Evolutionary conservation across 1,140 invertebrate species (phyloP).

Genomic region (Plectus sambesii): DNA sequence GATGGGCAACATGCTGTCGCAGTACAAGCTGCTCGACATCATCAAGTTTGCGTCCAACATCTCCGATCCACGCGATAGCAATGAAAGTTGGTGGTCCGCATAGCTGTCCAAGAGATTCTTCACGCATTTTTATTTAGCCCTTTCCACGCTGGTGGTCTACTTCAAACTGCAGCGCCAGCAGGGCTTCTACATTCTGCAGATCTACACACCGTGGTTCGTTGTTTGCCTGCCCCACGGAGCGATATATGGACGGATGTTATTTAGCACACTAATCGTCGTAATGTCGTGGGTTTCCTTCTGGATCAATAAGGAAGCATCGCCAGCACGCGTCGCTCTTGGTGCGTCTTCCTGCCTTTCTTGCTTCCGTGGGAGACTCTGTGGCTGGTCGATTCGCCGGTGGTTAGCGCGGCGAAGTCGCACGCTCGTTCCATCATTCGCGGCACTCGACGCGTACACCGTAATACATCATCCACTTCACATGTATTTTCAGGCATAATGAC

Average conservation of each 20-base stretch:
- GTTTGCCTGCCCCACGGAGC: too few species aligned
- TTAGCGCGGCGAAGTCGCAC: too few species aligned
- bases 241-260: too few species aligned
- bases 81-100: constrained; percentile 13
- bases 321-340: constrained; percentile 32
- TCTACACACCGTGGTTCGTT: constrained; percentile 77
- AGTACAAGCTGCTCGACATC: constrained; percentile 76
- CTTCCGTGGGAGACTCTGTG: constrained; percentile 26
- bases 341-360: constrained; percentile 2
- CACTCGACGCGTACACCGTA: too few species aligned
- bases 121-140: constrained; percentile 48
- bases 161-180: constrained; percentile 79
- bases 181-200: constrained; percentile 97
- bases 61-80: constrained; percentile 21
- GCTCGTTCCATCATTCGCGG: too few species aligned
- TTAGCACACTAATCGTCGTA: constrained; percentile 92
- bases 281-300: constrained; percentile 76
- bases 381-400: too few species aligned
- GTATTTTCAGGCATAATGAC: constrained; percentile 29
- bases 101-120: constrained; percentile 11
- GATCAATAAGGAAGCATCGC: constrained; percentile 42
- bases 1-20: constrained; percentile 75
- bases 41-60: constrained; percentile 23
- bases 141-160: constrained; percentile 65
- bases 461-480: too few species aligned